Base-by-base conservation (phyloP, 2,113 vertebrate genomes). In the Bucco capensis region DNA sequence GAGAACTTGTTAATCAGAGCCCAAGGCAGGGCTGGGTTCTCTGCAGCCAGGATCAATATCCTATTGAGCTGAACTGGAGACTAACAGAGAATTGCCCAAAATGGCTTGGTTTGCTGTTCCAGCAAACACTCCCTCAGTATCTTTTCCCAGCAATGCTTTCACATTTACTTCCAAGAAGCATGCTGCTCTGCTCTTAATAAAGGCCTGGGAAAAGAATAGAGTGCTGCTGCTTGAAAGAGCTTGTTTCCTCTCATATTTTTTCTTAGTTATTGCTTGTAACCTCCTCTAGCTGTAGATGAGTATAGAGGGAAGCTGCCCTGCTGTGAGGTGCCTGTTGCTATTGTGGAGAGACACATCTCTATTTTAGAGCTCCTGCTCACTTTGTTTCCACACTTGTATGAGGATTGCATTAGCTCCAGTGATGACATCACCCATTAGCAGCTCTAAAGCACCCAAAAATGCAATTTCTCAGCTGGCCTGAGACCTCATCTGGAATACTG, bases 1-100 rank as follows among this genome's bases (percentile, higher is more conserved):
- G 85, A 96, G 95, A 87, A 96, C 88, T 90, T 95, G 96, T 95
- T 98, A 97, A 98, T 97, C 94, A 97, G 97, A 96, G 94, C 96
- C 96, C 95, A 95, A 97, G 96, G 96, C 94, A 89, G 74, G 78
- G 89, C 95, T 90, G 69, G 83, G 87, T 44, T 91, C 60, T 82
- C 84, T 76, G 83, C 85, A 93, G 93, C 93, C 87, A 88, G 84
- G 96, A 98, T 98, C 98, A 91, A 98, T 98, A 98, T 33, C 53
- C 46, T 96, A 96, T 97, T 84, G 97, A 98, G 92, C 96, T 94
- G 73, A 96, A 92, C 80, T 57, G 73, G 67, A 90, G 89, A 72
- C 75, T 95, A 96, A 97, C 94, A 95, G 91, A 95, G 94, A 91
- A 90, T 79, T 83, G 93, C 94, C 93, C 83, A 81, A 80, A 95